Evolutionary conservation across 2,797 vertebrate genomes (phyloP), one percentile per base, ranked within the genome.

Genomic region (Typhlichthys subterraneus): DNA sequence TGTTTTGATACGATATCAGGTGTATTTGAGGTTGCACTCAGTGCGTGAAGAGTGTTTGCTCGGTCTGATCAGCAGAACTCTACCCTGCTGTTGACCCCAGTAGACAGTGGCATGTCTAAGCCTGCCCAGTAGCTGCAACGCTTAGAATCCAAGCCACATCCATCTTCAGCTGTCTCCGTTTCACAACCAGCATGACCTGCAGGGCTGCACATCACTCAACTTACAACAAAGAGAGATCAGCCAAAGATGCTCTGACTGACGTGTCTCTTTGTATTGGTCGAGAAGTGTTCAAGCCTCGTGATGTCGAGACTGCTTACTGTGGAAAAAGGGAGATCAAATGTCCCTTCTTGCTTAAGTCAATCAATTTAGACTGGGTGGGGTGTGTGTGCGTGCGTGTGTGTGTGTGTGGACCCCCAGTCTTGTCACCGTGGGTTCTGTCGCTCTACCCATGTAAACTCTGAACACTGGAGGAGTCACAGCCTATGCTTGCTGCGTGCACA

Each of bases 1-100:
- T 1, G 45, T 67, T 67, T 76, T 75, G 82, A 87, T 87, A 86
- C 48, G 60, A 63, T 91, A 90, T 89, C 87, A 87, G 84, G 79
- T 83, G 80, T 76, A 73, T 75, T 73, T 65, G 63, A 88, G 69
- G 86, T 85, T 78, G 51, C 47, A 53, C 55, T 68, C 48, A 62
- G 72, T 73, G 63, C 67, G 75, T 70, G 55, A 72, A 51, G 72
- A 72, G 72, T 67, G 56, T 15, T 38, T 33, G 52, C 52, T 47
- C 13, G 31, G 74, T 70, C 67, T 62, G 1, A 4, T 49, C 51
- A 23, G 42, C 52, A 60, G 29, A 60, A 54, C 11, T 0, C 3
- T 12, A 19, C 67, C 58, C 69, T 63, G 72, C 65, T 19, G 38
- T 70, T 50, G 46, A 63, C 69, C 69, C 63, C 52, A 13, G 73